phyloP scores from a whole-genome alignment of 2,113 vertebrate species.

The Thryonomys swinderianus region DNA sequence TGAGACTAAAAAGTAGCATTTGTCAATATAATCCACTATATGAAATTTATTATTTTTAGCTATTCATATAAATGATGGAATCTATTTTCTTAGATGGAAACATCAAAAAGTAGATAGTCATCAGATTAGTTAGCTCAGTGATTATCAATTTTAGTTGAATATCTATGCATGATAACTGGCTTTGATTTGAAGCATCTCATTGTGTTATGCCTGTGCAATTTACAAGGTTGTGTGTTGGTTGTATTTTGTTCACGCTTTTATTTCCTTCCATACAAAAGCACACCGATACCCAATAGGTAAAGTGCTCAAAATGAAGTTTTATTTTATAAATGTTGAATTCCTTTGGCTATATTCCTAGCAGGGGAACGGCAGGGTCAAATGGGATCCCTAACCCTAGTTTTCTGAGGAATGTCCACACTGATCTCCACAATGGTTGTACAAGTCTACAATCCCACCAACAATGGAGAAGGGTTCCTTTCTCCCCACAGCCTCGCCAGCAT shows the following conservation, averaged over 20 bases:
- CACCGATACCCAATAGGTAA: not conserved
- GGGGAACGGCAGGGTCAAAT: no score
- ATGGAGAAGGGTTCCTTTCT: no score
- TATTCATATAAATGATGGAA: not conserved
- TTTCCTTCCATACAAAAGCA: not conserved
- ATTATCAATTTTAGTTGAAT: not conserved
- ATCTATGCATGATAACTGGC: not conserved
- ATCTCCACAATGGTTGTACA: no score
- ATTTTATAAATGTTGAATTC: not conserved
- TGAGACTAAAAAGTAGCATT: not conserved
- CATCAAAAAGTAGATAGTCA: conserved; percentile 47
- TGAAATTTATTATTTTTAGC: not conserved
- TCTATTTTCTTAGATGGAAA: conserved; percentile 49
- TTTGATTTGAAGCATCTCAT: conserved; percentile 36
- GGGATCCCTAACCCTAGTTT: no score
- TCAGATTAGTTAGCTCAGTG: conserved; percentile 45
- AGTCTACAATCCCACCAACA: no score
- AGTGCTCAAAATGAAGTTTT: not conserved
- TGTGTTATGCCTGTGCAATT: not conserved
- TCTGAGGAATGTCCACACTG: no score
- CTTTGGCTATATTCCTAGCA: no score
- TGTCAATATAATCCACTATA: not conserved
- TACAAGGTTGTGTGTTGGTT: not conserved
- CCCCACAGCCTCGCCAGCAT: no score
- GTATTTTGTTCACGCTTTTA: not conserved